phyloP scores from a whole-genome alignment of 2,888 invertebrate genomes.

The Nomada lathburiana region DNA sequence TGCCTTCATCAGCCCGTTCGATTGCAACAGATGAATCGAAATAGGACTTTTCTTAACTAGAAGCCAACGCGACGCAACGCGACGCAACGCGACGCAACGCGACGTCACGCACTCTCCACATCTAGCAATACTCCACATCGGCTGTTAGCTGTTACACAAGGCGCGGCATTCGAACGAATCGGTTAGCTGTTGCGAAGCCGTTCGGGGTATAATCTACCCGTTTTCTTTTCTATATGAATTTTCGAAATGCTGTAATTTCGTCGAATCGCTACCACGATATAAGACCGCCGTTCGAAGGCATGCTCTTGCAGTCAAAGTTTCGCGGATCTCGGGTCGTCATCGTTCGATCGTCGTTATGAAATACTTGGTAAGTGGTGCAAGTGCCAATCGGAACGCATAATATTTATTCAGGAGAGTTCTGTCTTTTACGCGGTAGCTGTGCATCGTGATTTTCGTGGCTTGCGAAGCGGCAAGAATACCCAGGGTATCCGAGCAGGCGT shows the following conservation, averaged over 20 bases:
- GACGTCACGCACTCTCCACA: background rate
- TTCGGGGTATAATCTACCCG: conserved; percentile 50
- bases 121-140: too few species aligned
- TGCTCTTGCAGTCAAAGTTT: conserved; percentile 41
- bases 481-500: conserved; percentile 55
- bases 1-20: too few species aligned
- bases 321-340: background rate
- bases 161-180: conserved; percentile 69
- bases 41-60: too few species aligned
- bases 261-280: conserved; percentile 56
- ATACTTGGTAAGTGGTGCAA: conserved; percentile 70
- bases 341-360: conserved; percentile 52
- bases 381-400: background rate
- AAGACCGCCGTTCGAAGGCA: conserved; percentile 61
- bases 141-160: conserved; percentile 61
- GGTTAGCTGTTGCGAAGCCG: conserved; percentile 73
- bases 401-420: background rate
- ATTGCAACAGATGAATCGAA: too few species aligned
- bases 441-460: conserved; percentile 59
- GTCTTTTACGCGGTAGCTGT: conserved; percentile 68
- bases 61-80: too few species aligned
- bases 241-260: conserved; percentile 65
- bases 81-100: background rate
- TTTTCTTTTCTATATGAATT: conserved; percentile 71
- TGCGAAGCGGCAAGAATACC: conserved; percentile 75